phyloP scores from a whole-genome alignment of 2,113 vertebrate genomes.

The Phycodurus eques region DNA sequence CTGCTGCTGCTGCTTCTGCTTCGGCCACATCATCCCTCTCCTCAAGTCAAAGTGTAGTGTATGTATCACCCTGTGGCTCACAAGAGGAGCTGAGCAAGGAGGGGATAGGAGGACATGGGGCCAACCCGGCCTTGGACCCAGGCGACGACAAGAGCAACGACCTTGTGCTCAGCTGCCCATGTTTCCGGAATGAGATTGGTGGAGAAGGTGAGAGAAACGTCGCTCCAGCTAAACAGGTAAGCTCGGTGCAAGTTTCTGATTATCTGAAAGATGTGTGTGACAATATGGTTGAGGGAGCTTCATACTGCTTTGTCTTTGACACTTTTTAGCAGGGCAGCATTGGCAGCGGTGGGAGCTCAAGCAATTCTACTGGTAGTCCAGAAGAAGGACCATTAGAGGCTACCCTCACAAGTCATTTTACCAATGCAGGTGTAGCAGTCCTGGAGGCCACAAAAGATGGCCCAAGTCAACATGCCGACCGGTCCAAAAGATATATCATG shows the following conservation, averaged over 20 bases:
- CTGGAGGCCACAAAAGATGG: conserved; percentile 91
- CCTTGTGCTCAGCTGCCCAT: conserved; percentile 93
- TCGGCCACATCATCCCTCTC: conserved; percentile 85
- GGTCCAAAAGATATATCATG: conserved; percentile 90
- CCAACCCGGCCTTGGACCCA: conserved; percentile 84
- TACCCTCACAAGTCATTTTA: conserved; percentile 87
- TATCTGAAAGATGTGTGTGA: neutral
- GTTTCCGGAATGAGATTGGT: conserved; percentile 97
- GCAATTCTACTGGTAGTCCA: conserved; percentile 74
- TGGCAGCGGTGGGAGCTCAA: conserved; percentile 70
- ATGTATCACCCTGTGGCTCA: conserved; percentile 93
- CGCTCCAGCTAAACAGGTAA: conserved; percentile 80
- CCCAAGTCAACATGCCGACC: conserved; percentile 84
- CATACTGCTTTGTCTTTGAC: conserved; percentile 10
- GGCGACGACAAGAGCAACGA: conserved; percentile 98
- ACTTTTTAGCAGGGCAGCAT: conserved; percentile 79
- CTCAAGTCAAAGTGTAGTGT: conserved; percentile 77
- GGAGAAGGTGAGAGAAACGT: conserved; percentile 94
- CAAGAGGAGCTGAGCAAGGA: conserved; percentile 95
- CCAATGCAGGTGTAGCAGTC: conserved; percentile 94
- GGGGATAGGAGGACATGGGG: conserved; percentile 67
- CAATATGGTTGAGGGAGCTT: neutral
- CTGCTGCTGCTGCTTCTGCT: conserved; percentile 87
- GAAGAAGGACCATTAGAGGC: conserved; percentile 88
- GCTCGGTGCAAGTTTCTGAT: neutral